These are phyloP conservation scores for Scaptomyza pallida DNA, from an alignment of 1,140 invertebrate species.

Conservation along the genomic window DNA sequence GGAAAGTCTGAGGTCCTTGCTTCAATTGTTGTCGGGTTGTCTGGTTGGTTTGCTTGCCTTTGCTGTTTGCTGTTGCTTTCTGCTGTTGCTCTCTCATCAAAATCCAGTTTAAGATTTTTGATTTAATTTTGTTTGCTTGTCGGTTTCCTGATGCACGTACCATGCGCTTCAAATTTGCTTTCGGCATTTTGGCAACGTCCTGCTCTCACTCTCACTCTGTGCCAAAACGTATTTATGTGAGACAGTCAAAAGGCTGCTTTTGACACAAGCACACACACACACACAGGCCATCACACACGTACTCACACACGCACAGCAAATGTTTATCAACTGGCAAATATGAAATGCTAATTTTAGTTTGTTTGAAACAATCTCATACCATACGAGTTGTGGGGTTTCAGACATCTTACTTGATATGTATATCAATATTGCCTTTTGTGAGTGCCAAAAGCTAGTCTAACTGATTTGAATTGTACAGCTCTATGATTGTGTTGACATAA, in stretches of 20 bases:
- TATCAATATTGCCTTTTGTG: not conserved
- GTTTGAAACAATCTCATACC: not conserved
- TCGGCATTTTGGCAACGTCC: constrained; percentile 30
- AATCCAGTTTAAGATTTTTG: constrained; percentile 80
- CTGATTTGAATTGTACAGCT: not conserved
- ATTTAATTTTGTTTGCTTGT: constrained; percentile 72
- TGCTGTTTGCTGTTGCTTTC: constrained; percentile 2
- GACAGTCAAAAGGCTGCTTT: constrained; percentile 52
- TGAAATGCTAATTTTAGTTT: constrained; percentile 36
- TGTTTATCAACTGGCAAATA: constrained; percentile 33
- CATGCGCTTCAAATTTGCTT: constrained; percentile 29
- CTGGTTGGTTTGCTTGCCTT: constrained; percentile 24
- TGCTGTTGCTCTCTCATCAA: constrained; percentile 57
- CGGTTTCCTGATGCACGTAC: constrained; percentile 47
- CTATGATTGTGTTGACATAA: not conserved
- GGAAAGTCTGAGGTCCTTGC: constrained; percentile 16
- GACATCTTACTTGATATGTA: not conserved
- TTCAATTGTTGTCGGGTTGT: constrained; percentile 67
- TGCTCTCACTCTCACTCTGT: constrained; percentile 3
- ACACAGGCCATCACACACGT: too few relatives aligned
- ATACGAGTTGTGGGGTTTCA: not conserved
- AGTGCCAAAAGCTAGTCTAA: not conserved
- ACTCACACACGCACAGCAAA: constrained; percentile 8
- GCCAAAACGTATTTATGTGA: constrained; percentile 45
- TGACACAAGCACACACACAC: constrained; percentile 35